Evolutionary conservation across 1,140 invertebrate genomes (phyloP).

Genomic region (Drosophila subobscura): DNA sequence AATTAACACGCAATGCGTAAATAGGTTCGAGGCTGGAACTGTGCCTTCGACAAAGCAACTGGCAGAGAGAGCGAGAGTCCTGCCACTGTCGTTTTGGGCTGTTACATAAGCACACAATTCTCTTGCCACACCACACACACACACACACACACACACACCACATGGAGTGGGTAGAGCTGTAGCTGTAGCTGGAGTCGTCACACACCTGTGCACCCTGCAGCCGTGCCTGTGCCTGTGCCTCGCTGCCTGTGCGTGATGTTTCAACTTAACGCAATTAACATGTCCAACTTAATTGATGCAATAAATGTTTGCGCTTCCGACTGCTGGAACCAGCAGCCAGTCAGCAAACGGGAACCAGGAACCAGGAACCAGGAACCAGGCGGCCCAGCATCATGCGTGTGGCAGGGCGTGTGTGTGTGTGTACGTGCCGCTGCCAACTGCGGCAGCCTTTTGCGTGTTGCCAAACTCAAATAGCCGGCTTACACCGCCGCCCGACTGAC

Average conservation of each 20-base stretch:
- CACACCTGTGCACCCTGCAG: slow-evolving; percentile 22
- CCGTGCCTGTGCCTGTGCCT: not conserved
- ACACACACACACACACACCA: slow-evolving; percentile 6
- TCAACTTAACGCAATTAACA: slow-evolving; percentile 82
- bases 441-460: slow-evolving; percentile 71
- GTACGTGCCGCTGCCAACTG: slow-evolving; percentile 69
- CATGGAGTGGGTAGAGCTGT: slow-evolving; percentile 10
- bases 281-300: slow-evolving; percentile 82
- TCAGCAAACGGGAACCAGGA: not conserved
- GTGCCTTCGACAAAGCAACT: slow-evolving; percentile 47
- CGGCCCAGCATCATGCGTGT: slow-evolving; percentile 18
- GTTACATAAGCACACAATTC: slow-evolving; percentile 3
- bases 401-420: slow-evolving; percentile 30
- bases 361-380: not conserved
- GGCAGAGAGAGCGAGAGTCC: not conserved
- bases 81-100: slow-evolving; percentile 42
- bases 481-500: slow-evolving; percentile 34
- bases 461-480: slow-evolving; percentile 64
- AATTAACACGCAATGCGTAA: slow-evolving; percentile 67
- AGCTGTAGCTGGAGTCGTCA: slow-evolving; percentile 1
- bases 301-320: slow-evolving; percentile 74
- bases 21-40: slow-evolving; percentile 32
- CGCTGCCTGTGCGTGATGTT: slow-evolving; percentile 72
- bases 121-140: slow-evolving; percentile 2
- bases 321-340: slow-evolving; percentile 16